phyloP scores from a whole-genome alignment of 1,140 invertebrate genomes.

The Lepidurus packardi region DNA sequence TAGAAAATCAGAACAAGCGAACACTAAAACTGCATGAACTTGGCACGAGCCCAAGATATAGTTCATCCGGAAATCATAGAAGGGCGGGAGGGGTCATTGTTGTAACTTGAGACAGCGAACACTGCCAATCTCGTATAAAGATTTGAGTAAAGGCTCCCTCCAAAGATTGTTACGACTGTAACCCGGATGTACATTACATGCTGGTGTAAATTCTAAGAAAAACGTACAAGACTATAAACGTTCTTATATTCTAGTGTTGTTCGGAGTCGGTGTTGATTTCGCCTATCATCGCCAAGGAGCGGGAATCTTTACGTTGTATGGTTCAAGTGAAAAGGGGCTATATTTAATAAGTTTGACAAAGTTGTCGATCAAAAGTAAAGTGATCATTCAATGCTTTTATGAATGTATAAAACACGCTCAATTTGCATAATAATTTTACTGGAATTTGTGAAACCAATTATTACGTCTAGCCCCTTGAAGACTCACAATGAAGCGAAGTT shows the following conservation, averaged over 20 bases:
- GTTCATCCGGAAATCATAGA: not conserved
- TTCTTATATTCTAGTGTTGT: conserved; percentile 47
- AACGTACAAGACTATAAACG: not conserved
- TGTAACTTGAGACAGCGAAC: not conserved
- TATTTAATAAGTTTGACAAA: not conserved
- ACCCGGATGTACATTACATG: not conserved
- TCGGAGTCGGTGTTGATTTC: conserved; percentile 48
- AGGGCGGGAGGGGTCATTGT: not conserved
- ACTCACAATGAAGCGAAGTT: not conserved
- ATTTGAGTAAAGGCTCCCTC: not conserved
- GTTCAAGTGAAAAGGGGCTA: conserved; percentile 39
- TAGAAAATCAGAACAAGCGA: too few species aligned
- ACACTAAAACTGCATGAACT: not conserved
- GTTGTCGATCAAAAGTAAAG: not conserved
- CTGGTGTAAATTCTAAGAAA: not conserved
- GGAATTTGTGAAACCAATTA: conserved; percentile 4
- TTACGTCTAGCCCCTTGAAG: conserved; percentile 15
- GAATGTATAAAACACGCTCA: not conserved
- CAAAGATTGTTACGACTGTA: not conserved
- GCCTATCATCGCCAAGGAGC: conserved; percentile 46
- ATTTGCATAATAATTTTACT: not conserved
- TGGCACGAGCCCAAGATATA: not conserved
- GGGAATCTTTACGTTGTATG: conserved; percentile 50
- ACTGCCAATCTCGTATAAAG: not conserved
- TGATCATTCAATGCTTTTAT: not conserved